Base-by-base conservation (phyloP, 2,113 vertebrate species). In the Octodon degus region DNA sequence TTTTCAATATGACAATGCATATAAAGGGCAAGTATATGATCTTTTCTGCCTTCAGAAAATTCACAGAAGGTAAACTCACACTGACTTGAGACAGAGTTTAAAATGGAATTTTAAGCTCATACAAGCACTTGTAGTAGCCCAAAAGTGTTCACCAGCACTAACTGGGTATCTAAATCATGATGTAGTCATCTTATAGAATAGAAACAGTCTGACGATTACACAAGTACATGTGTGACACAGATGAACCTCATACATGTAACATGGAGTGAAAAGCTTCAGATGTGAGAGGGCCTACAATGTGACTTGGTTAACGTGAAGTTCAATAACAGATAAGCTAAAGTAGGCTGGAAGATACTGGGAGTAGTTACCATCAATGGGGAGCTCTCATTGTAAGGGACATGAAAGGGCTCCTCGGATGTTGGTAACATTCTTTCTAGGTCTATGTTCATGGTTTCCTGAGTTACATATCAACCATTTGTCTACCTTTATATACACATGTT, bases 271-370 rank as follows among this genome's bases (percentile, higher is more conserved):
- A 32, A 7, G 8, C 17, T 10, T 68, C 72, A 68, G 65, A 68
- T 8, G 3, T 1, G 4, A 74, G 55, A 53, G 2, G 11, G 7
- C 7, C 6, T 5, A 30, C 25, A 8, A 32, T 1, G 0, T 43
- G 70, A 37, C 19, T 68, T 14, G 17, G 50, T 10, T 40, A 58
- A 82, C 1, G 1, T 43, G 11, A 88, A 32, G 34, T 32, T 30
- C 50, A 74, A 81, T 81, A 77, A 4, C 0, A 47, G 63, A 6
- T n/a, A 27, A 86, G 1, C 50, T 43, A 60, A 47, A 80, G 8
- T 10, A 25, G 7, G 19, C 9, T 3, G 10, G 3, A 27, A 3
- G 63, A 74, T 3, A 0, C 81, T 30, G 40, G 72, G 14, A 16
- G n/a, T 5, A 40, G 19, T 32, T 4, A 32, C 11, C 17, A 7